phyloP scores from a whole-genome alignment of 2,113 vertebrate species.

The Pedetes capensis region DNA sequence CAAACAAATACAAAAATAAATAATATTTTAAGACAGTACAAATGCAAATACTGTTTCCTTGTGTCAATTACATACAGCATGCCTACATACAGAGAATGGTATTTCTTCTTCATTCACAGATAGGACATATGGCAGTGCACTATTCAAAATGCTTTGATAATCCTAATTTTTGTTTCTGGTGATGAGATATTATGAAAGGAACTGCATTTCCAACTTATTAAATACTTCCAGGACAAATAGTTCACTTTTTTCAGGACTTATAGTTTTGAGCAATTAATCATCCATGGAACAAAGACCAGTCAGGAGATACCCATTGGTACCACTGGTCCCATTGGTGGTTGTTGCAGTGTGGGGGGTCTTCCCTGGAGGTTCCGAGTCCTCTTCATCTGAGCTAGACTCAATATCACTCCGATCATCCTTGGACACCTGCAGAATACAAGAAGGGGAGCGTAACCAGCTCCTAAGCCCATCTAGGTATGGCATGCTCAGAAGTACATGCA shows the following conservation, averaged over 20 bases:
- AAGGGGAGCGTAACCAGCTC: neutral
- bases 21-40: constrained; percentile 89
- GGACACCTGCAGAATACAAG: constrained; percentile 86
- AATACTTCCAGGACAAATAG: constrained; percentile 89
- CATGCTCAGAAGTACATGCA: constrained; percentile 10
- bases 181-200: constrained; percentile 83
- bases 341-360: constrained; percentile 86
- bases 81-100: constrained; percentile 87
- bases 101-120: constrained; percentile 89
- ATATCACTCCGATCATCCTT: constrained; percentile 97
- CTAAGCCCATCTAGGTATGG: neutral
- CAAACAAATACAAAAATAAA: constrained; percentile 90
- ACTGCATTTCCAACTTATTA: constrained; percentile 88
- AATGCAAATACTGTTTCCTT: constrained; percentile 89
- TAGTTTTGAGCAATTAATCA: constrained; percentile 86
- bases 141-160: constrained; percentile 86
- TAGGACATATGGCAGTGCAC: constrained; percentile 86
- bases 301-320: constrained; percentile 93
- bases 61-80: constrained; percentile 90
- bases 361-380: constrained; percentile 85
- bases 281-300: constrained; percentile 87
- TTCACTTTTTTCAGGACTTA: constrained; percentile 85
- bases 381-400: constrained; percentile 98
- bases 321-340: constrained; percentile 92
- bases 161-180: constrained; percentile 84